Evolutionary conservation across 2,113 vertebrate genomes (phyloP).

Genomic region (Corythaixoides concolor): DNA sequence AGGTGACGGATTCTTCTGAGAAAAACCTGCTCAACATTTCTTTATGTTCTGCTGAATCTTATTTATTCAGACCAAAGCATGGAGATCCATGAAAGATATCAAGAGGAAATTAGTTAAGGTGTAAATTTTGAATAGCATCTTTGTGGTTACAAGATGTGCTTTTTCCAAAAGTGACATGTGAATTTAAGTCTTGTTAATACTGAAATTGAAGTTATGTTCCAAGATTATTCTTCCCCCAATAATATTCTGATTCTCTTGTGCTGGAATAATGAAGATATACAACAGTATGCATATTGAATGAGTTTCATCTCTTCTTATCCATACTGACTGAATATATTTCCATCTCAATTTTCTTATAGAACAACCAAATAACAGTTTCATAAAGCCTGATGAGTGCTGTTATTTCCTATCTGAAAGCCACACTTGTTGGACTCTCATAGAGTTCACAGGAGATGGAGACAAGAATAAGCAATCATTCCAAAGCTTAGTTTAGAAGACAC

Average conservation of each 20-base stretch:
- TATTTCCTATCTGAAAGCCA: slow-evolving; percentile 13
- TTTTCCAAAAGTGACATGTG: background rate
- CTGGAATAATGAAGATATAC: background rate
- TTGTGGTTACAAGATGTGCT: background rate
- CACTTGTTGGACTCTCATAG: slow-evolving; percentile 19
- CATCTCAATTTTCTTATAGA: background rate
- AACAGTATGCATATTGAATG: background rate
- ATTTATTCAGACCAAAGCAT: background rate
- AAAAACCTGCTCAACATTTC: background rate
- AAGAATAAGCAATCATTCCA: slow-evolving; percentile 18
- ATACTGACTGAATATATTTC: background rate
- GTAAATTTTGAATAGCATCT: background rate
- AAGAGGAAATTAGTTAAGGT: background rate
- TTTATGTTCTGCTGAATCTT: background rate
- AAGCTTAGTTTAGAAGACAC: background rate
- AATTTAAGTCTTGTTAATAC: background rate
- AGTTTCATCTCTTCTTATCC: background rate
- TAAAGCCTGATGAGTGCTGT: background rate
- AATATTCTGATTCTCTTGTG: background rate
- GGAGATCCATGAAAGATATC: background rate
- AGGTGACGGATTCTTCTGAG: background rate
- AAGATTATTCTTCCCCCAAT: background rate
- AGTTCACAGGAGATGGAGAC: background rate
- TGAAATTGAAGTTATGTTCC: background rate
- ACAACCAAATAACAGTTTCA: background rate